These are phyloP conservation scores for Malacoraja senta DNA, from an alignment of 2,797 vertebrate species.

Conservation along the genomic window DNA sequence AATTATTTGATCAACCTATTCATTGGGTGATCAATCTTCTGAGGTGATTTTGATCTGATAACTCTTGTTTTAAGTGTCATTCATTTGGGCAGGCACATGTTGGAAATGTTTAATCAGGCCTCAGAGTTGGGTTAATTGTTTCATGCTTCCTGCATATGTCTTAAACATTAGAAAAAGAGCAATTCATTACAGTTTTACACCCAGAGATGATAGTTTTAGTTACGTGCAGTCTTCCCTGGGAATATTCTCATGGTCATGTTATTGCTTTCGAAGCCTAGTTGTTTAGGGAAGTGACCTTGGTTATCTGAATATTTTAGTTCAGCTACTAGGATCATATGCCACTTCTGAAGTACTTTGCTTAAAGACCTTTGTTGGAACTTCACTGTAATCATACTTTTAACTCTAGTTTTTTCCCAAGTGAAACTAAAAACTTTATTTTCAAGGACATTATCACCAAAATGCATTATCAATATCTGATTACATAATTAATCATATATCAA, in stretches of 20 bases:
- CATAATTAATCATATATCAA: not conserved
- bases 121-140: not conserved
- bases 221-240: not conserved
- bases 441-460: not conserved
- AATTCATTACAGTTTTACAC: not conserved
- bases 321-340: not conserved
- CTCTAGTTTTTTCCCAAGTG: not conserved
- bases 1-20: not conserved
- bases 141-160: not conserved
- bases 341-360: slow-evolving; percentile 11
- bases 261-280: not conserved
- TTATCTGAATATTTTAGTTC: not conserved
- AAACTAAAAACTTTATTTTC: not conserved
- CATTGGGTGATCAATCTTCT: not conserved
- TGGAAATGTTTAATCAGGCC: not conserved
- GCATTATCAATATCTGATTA: not conserved
- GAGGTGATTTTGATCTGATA: not conserved
- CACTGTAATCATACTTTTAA: not conserved
- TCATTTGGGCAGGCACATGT: not conserved
- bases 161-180: not conserved
- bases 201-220: not conserved
- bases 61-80: not conserved
- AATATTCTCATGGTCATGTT: not conserved
- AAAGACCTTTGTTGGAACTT: not conserved
- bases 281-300: not conserved